Evolutionary conservation across 1,140 invertebrate genomes (phyloP).

Genomic region (Nasonia vitripennis): DNA sequence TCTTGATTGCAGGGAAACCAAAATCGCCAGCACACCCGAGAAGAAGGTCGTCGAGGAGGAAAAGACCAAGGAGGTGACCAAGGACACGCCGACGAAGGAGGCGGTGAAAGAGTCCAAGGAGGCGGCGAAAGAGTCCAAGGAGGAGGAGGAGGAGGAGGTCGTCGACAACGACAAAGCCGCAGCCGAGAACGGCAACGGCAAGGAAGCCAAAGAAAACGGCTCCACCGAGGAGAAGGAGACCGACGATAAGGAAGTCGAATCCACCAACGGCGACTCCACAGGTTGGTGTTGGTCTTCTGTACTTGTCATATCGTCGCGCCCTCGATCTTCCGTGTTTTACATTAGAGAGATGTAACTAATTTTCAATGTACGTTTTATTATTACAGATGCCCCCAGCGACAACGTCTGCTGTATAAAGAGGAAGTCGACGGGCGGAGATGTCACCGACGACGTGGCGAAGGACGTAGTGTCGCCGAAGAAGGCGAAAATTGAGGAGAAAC

Average conservation of each 20-base stretch:
- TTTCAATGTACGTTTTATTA: constrained; percentile 11
- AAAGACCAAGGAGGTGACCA: constrained; percentile 24
- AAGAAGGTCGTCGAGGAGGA: constrained; percentile 73
- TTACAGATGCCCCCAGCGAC: constrained; percentile 66
- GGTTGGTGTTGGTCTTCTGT: constrained; percentile 37
- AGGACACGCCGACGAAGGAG: constrained; percentile 58
- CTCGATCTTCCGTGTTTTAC: no score
- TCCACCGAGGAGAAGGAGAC: constrained; percentile 71
- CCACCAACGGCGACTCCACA: constrained; percentile 64
- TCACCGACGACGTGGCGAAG: constrained; percentile 71
- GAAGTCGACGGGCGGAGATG: constrained; percentile 79
- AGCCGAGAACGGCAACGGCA: constrained; percentile 64
- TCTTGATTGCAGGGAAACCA: constrained; percentile 67
- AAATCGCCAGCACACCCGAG: constrained; percentile 77
- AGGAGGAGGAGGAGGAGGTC: constrained; percentile 54
- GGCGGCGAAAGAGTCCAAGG: constrained; percentile 12
- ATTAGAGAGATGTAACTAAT: no score
- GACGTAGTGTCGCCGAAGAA: constrained; percentile 84
- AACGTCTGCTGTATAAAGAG: constrained; percentile 78
- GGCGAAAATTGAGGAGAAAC: constrained; percentile 81
- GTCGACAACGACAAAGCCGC: constrained; percentile 71
- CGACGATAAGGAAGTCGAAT: constrained; percentile 77
- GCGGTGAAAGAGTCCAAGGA: constrained; percentile 62
- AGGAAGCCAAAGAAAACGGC: constrained; percentile 75
- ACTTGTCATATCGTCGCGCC: no score